Evolutionary conservation across 2,113 vertebrate genomes (phyloP), one percentile per base, ranked within the genome.

Genomic region (Microtus montanus): DNA sequence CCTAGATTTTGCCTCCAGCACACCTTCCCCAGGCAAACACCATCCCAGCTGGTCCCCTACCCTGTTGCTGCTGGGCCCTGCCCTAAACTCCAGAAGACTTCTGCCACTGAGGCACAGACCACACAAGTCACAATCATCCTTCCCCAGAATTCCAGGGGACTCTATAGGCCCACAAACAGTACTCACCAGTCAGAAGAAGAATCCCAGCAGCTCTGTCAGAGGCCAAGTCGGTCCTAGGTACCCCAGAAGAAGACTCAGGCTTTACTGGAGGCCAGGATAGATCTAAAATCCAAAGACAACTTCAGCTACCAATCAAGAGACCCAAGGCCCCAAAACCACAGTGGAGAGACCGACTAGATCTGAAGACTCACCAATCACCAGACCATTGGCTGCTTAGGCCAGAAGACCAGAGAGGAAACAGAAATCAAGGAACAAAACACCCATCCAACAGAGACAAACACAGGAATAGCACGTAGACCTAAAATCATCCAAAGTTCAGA

Each of bases 11-110:
- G 70, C 8, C n/a, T 38, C 70, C 70, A 22, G 70, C 35, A 73
- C 2, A 0, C 35, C n/a, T 73, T 4, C 19, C n/a, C 70, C 0
- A 70, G 3, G 33, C 15, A 17, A 70, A n/a, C 33, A n/a, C 68
- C 68, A 70, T 70, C 68, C 35, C 68, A 70, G 68, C 68, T 70
- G 35, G 35, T 19, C 35, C 35, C n/a, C 20, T 0, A n/a, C 19
- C 8, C 17, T 22, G 70, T 7, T 38, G 35, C 35, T 38, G 70
- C 70, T 71, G 17, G 70, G 35, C 35, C 17, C 17, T 71, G 70
- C 35, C n/a, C 8, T n/a, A 8, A 38, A 73, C n/a, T 19, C 35
- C n/a, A 73, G 35, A 35, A 71, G 70, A n/a, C 70, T 71, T 71
- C n/a, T n/a, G n/a, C 19, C 70, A 38, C 19, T 73, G 70, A 73